Base-by-base conservation (phyloP, 37 sponge, comb jelly and placozoan genomes). In the Haliclona indistincta region DNA sequence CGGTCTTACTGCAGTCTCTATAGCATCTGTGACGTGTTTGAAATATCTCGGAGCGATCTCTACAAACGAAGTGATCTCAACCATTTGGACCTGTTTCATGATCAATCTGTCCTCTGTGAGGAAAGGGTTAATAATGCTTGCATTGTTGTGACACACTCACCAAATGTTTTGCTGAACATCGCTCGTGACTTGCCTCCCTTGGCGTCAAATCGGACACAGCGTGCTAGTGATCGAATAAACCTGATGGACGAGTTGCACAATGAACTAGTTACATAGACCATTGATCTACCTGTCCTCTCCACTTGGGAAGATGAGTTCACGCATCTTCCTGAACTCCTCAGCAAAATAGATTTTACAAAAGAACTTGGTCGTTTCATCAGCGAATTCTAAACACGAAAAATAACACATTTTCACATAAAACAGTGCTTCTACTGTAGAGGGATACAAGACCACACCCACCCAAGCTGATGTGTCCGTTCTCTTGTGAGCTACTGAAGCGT, bases 121-220 rank as follows among this genome's bases (percentile, higher is more conserved):
- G 23, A 28, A 71, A 47, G 43, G 20, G 26, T 8, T 11, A 61
- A 29, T 47, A 13, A 8, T 13, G 13, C 49, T 17, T 47, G 13
- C 49, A 47, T 47, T 47, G 13, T 47, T 47, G 13, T 47, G 49
- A 47, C 13, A 13, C 8, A 47, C 76, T 64, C 56, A 90, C 92
- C 96, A 30, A 85, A 67, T 0, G 92, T 93, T 81, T 97, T 97
- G 65, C 92, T 86, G 81, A 97, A 97, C 8, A 81, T 55, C 0
- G 93, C 88, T 47, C 98, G 73, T 15, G 95, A 91, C 70, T 97
- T 97, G 6, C 98, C 98, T 2, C 98, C 98, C 58, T 83, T 88
- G 34, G 98, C 98, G 4, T 81, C 84, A 83, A 88, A 97, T 38
- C 86, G 77, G 54, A 87, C 80, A 88, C 98, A 97, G 29, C 91